Base-by-base conservation (phyloP, 2,797 vertebrate species). In the Xenops minutus region DNA sequence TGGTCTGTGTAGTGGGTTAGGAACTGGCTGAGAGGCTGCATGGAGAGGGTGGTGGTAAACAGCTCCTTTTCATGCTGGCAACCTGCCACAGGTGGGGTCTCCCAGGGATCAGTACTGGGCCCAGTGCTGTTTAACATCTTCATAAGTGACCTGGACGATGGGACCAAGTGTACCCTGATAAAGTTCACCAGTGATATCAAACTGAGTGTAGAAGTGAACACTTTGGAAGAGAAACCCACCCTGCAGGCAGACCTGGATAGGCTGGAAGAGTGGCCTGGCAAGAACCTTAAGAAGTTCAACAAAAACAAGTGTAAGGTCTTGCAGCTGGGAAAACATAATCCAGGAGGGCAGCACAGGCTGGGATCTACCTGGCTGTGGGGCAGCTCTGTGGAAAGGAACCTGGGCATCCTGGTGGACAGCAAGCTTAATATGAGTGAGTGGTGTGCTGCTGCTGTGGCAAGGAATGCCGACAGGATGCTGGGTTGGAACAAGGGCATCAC, bases 401-500 rank as follows among this genome's bases (percentile, higher is more conserved):
- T 41, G 30, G 11, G 24, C 5, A 3, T 55, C 36, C n/a, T 67
- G 61, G 26, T 41, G 37, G 23, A 41, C 23, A 39, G 39, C 13
- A 30, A 52, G n/a, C 37, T 63, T 62, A 41, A 21, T 19, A 52
- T 73, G 6, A 67, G 48, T 56, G 62, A 74, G 56, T 1, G 7
- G 7, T 26, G 39, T 8, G n/a, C 32, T 63, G 55, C 49, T 74
- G 61, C 30, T 63, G 36, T 15, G 26, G 43, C 43, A n/a, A 64
- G 43, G 30, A 37, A 56, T 29, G n/a, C 19, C 66, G 73, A 63
- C 0, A 0, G 34, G 34, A 22, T 2, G 1, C 36, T 44, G 66
- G 41, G 59, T 51, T 67, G 22, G 59, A 41, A 5, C 87, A 66
- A 34, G 22, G 27, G 39, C 51, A 59, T 22, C 49, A 18, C 27